Base-by-base conservation (phyloP, 1,140 invertebrate genomes). In the Bombus sibiricus region DNA sequence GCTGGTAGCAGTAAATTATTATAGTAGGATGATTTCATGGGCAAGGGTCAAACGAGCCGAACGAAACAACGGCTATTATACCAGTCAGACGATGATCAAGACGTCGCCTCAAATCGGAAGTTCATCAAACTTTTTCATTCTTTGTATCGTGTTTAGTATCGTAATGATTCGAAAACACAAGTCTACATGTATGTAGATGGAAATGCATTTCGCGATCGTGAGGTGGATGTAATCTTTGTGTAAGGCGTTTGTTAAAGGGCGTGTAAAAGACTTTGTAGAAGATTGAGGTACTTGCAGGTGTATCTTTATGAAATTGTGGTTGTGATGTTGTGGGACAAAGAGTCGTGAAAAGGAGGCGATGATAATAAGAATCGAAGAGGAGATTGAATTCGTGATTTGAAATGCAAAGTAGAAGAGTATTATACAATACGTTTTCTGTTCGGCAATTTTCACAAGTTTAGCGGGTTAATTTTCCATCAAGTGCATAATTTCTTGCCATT, bases 61-160 rank as follows among this genome's bases (percentile, higher is more conserved):
- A 90, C 86, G 84, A 62, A 75, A 74, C 43, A 94, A 79, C 97
- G 97, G 91, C 98, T 98, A 74, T 66, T 75, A 47, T 32, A 22
- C 47, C 28, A n/a, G 3, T 18, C 12, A 4, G 37, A 3, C 57
- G 37, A 43, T 81, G 73, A 89, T 89, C 85, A 64, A 77, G 87
- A 89, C 88, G 69, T 86, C 62, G 79, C 57, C 34, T 43, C 68
- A 64, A 39, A 81, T 89, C 75, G 83, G 77, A 85, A 80, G 83
- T 85, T 80, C 34, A 80, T 80, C 76, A 15, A 41, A 64, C 43
- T 32, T 53, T 68, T 83, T n/a, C 5, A 34, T 66, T 5, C 6
- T 12, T 25, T 47, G 3, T 37, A 25, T 57, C 22, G 15, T 1
- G 15, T 53, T 53, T 53, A 6, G 28, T 53, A 74, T 57, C 39